Evolutionary conservation across 1,140 invertebrate genomes (phyloP).

Genomic region (Mamestra configurata): DNA sequence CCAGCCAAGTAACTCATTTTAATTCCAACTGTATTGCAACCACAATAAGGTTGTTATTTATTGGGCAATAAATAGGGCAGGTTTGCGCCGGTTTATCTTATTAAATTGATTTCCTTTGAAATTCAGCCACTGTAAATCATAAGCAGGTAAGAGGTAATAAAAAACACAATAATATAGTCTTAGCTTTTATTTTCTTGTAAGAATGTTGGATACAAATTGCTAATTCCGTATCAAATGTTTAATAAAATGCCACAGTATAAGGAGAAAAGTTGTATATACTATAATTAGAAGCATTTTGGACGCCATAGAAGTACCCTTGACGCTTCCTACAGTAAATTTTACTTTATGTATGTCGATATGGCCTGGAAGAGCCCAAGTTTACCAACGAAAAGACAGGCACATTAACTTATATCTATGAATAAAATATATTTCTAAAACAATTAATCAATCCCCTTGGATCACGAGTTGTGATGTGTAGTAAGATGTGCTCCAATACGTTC

Average conservation of each 20-base stretch:
- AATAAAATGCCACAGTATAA: constrained; percentile 78
- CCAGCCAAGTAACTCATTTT: too few species aligned
- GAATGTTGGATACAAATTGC: constrained; percentile 83
- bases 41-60: too few species aligned
- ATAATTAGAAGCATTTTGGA: constrained; percentile 73
- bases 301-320: constrained; percentile 58
- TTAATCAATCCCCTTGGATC: constrained; percentile 72
- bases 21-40: too few species aligned
- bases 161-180: constrained; percentile 64
- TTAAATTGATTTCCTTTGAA: too few species aligned
- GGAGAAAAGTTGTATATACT: constrained; percentile 80
- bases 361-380: neutral
- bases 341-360: constrained; percentile 35
- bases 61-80: too few species aligned
- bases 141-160: neutral
- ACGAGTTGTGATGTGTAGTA: constrained; percentile 80
- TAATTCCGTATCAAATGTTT: constrained; percentile 84
- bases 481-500: constrained; percentile 46
- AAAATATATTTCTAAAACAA: constrained; percentile 74
- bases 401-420: constrained; percentile 78
- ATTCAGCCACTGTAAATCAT: neutral
- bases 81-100: too few species aligned
- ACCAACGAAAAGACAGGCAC: constrained; percentile 72
- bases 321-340: constrained; percentile 52
- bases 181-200: constrained; percentile 83